A percentile compares a stretch with the other conserved stretches of the same genome.
phyloP scores from a whole-genome alignment of 2,888 invertebrate species.

The Branchipolynoe longqiensis region DNA sequence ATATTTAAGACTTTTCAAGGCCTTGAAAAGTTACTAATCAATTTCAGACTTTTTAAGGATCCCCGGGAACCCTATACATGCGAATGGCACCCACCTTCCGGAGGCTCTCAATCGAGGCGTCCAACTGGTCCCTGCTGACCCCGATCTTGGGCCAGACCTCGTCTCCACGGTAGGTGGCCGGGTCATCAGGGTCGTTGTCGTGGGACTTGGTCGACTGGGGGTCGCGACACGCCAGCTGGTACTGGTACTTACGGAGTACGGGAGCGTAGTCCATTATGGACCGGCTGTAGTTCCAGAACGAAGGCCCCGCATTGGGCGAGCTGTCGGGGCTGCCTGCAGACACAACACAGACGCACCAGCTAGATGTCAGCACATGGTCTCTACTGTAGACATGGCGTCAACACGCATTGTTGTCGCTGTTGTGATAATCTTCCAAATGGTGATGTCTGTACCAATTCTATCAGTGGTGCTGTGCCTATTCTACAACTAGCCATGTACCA shows the following conservation, averaged over 20 bases:
- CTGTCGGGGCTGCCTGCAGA: conserved; percentile 49
- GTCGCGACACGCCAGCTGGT: conserved; percentile 78
- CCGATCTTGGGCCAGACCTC: conserved; percentile 59
- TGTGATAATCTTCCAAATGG: too few species aligned
- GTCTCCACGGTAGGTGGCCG: conserved; percentile 68
- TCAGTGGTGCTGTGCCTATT: too few species aligned
- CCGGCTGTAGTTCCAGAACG: conserved; percentile 78
- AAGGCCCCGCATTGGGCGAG: conserved; percentile 65
- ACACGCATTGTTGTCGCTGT: too few species aligned
- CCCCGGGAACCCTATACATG: too few species aligned
- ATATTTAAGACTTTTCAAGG: too few species aligned
- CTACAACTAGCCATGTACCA: too few species aligned
- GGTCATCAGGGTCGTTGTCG: conserved; percentile 71
- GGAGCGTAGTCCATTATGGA: conserved; percentile 75
- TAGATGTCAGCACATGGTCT: too few species aligned
- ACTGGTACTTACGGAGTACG: conserved; percentile 76
- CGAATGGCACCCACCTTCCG: conserved; percentile 78
- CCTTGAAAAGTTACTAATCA: conserved; percentile 2
- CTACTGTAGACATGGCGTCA: too few species aligned
- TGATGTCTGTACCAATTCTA: too few species aligned
- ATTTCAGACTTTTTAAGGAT: neutral
- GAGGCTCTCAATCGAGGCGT: conserved; percentile 78
- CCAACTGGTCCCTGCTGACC: conserved; percentile 72
- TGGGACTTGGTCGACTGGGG: conserved; percentile 74
- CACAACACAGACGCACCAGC: too few species aligned